Percentiles rank a stretch among this genome's conserved stretches.
phyloP scores from a whole-genome alignment of 2,797 vertebrate genomes.

The Pangasius larnaudii region DNA sequence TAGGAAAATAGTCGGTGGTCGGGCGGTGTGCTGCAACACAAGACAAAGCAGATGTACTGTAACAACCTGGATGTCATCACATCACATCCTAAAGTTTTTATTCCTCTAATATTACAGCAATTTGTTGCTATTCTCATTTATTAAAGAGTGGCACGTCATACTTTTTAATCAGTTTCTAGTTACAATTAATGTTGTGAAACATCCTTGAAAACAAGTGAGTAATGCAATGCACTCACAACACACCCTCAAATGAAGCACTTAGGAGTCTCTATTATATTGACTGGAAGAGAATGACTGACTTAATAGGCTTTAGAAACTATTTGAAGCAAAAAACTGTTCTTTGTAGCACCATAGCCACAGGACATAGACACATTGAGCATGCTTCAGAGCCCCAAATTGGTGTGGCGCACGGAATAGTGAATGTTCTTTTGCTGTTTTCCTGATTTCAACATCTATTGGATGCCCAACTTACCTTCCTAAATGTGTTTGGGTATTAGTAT shows the following conservation, averaged over 20 bases:
- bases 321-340: background rate
- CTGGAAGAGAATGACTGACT: background rate
- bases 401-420: background rate
- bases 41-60: background rate
- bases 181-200: background rate
- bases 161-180: background rate
- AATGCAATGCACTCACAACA: background rate
- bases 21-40: background rate
- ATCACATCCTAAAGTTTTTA: background rate
- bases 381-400: background rate
- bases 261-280: constrained; percentile 5
- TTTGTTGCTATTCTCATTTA: background rate
- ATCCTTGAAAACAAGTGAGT: background rate
- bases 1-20: background rate
- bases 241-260: constrained; percentile 8
- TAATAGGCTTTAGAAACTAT: constrained; percentile 16
- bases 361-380: constrained; percentile 16
- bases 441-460: background rate
- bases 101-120: background rate
- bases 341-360: constrained; percentile 17
- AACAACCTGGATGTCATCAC: background rate
- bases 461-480: background rate
- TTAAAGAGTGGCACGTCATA: background rate
- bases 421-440: constrained; percentile 1
- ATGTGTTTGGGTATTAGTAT: constrained; percentile 14